phyloP scores from a whole-genome alignment of 2,113 vertebrate genomes.

The Apeltes quadracus region DNA sequence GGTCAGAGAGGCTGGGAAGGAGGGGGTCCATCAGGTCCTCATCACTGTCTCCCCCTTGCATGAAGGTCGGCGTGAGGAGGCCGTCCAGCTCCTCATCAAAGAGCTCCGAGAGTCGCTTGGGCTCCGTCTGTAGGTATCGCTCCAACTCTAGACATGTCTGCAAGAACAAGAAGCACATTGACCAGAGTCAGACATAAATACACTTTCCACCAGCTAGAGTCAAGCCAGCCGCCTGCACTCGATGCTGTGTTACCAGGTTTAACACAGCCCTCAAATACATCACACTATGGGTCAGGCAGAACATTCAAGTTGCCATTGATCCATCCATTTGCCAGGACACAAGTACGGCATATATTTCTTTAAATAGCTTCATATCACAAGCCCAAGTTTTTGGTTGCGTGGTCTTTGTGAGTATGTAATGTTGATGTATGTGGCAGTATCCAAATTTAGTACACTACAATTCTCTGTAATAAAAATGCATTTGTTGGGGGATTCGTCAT shows the following conservation, averaged over 20 bases:
- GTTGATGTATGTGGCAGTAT: background rate
- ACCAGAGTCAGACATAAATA: conserved; percentile 30
- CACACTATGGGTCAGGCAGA: too few relatives aligned
- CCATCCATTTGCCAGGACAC: too few relatives aligned
- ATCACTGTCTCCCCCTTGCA: conserved; percentile 86
- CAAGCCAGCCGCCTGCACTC: background rate
- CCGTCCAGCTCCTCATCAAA: conserved; percentile 93
- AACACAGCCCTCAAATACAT: too few relatives aligned
- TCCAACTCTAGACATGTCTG: conserved; percentile 98
- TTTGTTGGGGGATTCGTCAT: background rate
- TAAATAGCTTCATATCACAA: background rate
- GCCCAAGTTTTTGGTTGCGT: background rate
- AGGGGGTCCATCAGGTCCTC: conserved; percentile 86
- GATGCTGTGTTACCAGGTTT: background rate
- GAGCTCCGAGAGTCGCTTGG: conserved; percentile 90
- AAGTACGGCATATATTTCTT: background rate
- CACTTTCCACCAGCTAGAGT: background rate
- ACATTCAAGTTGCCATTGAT: too few relatives aligned
- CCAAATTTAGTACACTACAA: background rate
- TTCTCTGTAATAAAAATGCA: too few relatives aligned
- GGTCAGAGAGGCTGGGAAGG: conserved; percentile 85
- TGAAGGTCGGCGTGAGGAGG: conserved; percentile 87
- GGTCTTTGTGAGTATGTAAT: background rate
- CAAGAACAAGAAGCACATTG: conserved; percentile 47
- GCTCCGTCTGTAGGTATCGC: conserved; percentile 96